phyloP scores from a whole-genome alignment of 2,113 vertebrate genomes.

The Dendrocopos noguchii region DNA sequence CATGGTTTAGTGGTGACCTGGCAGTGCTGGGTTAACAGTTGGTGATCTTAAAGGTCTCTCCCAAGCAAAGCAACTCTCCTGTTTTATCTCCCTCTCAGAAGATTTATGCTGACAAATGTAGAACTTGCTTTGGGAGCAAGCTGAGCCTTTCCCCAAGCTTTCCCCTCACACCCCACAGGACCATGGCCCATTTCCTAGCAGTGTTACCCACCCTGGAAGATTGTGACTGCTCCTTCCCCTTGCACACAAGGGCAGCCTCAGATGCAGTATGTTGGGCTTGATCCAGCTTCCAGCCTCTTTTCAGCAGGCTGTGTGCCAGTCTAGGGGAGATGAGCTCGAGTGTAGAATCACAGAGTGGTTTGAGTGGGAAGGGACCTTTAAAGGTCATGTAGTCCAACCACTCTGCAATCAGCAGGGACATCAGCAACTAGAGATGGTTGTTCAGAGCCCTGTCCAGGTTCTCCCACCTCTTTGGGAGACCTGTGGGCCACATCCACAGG shows the following conservation, averaged over 20 bases:
- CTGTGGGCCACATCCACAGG: not conserved
- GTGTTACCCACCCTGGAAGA: not conserved
- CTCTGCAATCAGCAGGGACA: not conserved
- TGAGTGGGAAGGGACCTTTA: not conserved
- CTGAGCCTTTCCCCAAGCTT: rapidly evolving
- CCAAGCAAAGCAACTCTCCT: not conserved
- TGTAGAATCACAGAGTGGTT: not conserved
- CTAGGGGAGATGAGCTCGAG: not conserved
- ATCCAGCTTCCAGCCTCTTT: not conserved
- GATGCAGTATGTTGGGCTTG: not conserved
- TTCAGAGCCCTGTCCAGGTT: not conserved
- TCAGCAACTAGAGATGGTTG: not conserved
- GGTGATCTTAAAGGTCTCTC: not conserved
- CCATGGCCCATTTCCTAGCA: not conserved
- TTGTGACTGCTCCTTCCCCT: not conserved
- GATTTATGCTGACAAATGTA: not conserved
- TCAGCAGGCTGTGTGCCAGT: not conserved
- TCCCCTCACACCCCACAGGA: rapidly evolving
- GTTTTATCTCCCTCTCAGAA: not conserved
- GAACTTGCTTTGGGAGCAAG: not conserved
- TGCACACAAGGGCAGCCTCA: not conserved
- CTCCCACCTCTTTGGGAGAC: not conserved
- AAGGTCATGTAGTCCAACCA: not conserved
- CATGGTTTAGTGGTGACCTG: not conserved
- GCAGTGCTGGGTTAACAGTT: not conserved